These are phyloP conservation scores for Drosophila macrospina DNA, from an alignment of 2,888 invertebrate genomes.

Conservation along the genomic window DNA sequence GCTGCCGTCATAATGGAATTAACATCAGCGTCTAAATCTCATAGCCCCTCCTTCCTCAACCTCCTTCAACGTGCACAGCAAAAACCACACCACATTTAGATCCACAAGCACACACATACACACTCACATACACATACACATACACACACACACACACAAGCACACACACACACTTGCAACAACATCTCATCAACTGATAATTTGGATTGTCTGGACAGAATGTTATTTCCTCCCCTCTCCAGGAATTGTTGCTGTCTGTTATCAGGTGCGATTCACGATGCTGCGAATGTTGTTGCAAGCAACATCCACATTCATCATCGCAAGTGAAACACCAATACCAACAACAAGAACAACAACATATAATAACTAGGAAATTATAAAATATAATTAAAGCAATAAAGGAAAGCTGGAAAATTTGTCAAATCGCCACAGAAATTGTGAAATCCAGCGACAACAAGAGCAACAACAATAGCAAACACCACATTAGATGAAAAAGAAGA, in stretches of 20 bases:
- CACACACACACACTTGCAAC: not conserved
- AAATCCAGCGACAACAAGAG: too few relatives aligned
- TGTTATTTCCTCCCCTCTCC: conserved; percentile 3
- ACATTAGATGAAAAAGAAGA: conserved; percentile 7
- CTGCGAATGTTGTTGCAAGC: conserved; percentile 28
- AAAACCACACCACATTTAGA: conserved; percentile 19
- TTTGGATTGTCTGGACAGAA: conserved; percentile 17
- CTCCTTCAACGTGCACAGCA: conserved; percentile 25
- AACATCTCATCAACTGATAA: conserved; percentile 5
- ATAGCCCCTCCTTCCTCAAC: conserved; percentile 26
- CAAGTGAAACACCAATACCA: conserved; percentile 34
- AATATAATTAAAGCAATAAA: conserved; percentile 60
- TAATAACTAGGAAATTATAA: conserved; percentile 79
- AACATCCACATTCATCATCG: conserved; percentile 36
- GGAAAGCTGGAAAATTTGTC: conserved; percentile 73
- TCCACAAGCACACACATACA: conserved; percentile 28
- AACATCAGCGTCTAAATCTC: conserved; percentile 44
- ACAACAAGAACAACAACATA: conserved; percentile 36
- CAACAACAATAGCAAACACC: conserved; percentile 40
- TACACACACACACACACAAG: too few relatives aligned
- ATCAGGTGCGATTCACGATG: conserved; percentile 3
- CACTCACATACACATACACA: conserved; percentile 25
- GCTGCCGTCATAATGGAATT: not conserved
- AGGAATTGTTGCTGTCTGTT: not conserved
- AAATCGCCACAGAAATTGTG: conserved; percentile 51